Conservation (phyloP, 2,797 vertebrate genomes). For the Pangasius larnaudii region DNA sequence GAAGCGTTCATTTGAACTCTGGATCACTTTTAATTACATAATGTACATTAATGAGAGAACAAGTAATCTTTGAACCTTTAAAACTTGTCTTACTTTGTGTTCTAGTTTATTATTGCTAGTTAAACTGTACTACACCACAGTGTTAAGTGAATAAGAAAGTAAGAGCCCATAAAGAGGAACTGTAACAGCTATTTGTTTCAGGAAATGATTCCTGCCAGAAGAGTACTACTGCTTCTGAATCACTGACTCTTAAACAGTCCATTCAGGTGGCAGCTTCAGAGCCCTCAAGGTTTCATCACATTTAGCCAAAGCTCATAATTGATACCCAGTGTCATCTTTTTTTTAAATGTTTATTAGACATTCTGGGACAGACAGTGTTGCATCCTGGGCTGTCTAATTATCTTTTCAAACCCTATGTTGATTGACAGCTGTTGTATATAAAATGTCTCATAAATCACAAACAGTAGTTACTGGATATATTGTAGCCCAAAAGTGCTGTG, state of each 20-base stretch:
- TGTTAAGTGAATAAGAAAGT: neutral
- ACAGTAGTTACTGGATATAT: neutral
- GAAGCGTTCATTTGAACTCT: neutral
- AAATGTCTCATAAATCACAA: neutral
- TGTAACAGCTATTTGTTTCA: neutral
- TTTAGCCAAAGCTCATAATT: conserved; percentile 26
- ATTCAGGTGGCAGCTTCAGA: conserved; percentile 26
- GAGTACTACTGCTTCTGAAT: neutral
- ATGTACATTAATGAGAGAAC: neutral
- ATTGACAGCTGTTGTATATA: neutral
- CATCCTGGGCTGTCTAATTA: neutral
- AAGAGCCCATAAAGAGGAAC: neutral
- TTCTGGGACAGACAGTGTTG: neutral
- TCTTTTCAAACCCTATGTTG: neutral
- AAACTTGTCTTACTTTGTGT: neutral
- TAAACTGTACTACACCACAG: neutral
- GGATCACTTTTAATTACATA: neutral
- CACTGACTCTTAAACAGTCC: neutral
- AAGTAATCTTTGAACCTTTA: neutral
- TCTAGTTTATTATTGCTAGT: neutral
- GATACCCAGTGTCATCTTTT: neutral
- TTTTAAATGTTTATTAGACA: neutral
- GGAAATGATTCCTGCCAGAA: neutral
- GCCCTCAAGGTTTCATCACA: neutral
- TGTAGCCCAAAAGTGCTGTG: neutral